Evolutionary conservation across 2,888 invertebrate genomes (phyloP), one percentile per base, ranked within the genome.

Genomic region (Eupithecia centaureata): DNA sequence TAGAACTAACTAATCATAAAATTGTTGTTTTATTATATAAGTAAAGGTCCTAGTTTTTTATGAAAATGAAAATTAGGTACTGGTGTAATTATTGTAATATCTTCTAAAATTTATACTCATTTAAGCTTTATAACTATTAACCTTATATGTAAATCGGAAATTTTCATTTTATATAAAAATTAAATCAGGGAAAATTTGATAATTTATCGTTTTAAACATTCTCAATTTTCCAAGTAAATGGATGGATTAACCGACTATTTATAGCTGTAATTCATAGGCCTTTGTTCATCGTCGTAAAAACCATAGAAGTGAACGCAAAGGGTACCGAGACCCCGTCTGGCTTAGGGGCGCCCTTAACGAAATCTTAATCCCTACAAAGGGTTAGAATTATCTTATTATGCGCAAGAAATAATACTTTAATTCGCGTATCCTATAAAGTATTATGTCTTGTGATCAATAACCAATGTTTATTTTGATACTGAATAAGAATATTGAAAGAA

Each of bases 351-450:
- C 91, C 92, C 92, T 92, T 91, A 92, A 92, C 92, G 91, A 91
- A 92, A 92, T 92, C 92, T 92, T 92, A 92, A 92, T 93, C 92
- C 90, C 87, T 84, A 88, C 92, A 92, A 92, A 93, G 92, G 92
- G 92, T 92, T 92, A 92, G 84, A 87, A 92, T 92, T 91, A 92
- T 92, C 92, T 92, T 92, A 91, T 91, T 91, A 91, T 84, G 85
- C 86, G 80, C 89, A 91, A 92, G 92, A 90, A 91, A 85, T 91
- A 89, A 89, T 87, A 89, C 90, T 83, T 89, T 90, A 89, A 90
- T 87, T 86, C 86, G 76, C 76, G 76, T 79, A 82, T 86, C 85
- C 83, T 83, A 81, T 82, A 83, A 88, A 87, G 86, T 87, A 28
- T 22, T 25, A 86, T 84, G 72, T 67, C 77, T 77, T 77, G 73